A percentile compares a stretch with the other conserved stretches of the same genome.
These are phyloP conservation scores for Leptinotarsa juncta DNA, from an alignment of 2,888 invertebrate genomes.

Conservation along the genomic window DNA sequence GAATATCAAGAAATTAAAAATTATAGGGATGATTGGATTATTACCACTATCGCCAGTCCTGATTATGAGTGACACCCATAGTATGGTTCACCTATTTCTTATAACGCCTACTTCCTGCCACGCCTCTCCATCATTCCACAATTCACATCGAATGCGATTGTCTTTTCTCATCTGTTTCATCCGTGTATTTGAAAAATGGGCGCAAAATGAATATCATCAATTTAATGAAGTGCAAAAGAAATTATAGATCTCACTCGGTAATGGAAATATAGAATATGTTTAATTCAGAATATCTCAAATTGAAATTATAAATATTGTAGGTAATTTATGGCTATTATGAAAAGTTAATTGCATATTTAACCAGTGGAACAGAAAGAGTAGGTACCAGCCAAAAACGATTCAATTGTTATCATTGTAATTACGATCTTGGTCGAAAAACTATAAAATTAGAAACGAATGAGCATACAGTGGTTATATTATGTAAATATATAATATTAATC, in stretches of 20 bases:
- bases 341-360: no score
- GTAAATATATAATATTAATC: no score
- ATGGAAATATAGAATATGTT: not conserved
- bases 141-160: not conserved
- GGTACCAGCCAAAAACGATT: no score
- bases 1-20: not conserved
- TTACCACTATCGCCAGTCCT: conserved; percentile 31
- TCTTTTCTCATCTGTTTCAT: conserved; percentile 4
- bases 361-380: no score
- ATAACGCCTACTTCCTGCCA: conserved; percentile 40
- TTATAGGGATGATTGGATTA: conserved; percentile 1
- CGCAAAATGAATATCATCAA: not conserved
- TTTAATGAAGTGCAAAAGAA: not conserved
- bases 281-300: no score
- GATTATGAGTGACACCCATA: conserved; percentile 32
- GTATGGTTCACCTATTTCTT: conserved; percentile 35
- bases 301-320: no score
- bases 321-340: no score
- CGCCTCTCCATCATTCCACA: conserved; percentile 29
- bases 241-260: not conserved
- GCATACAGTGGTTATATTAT: no score
- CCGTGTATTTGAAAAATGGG: not conserved
- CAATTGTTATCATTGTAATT: no score
- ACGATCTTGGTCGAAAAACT: no score
- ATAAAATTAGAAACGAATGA: no score